Evolutionary conservation across 1,140 invertebrate species (phyloP).

Genomic region (Philotrypesis tridentata): DNA sequence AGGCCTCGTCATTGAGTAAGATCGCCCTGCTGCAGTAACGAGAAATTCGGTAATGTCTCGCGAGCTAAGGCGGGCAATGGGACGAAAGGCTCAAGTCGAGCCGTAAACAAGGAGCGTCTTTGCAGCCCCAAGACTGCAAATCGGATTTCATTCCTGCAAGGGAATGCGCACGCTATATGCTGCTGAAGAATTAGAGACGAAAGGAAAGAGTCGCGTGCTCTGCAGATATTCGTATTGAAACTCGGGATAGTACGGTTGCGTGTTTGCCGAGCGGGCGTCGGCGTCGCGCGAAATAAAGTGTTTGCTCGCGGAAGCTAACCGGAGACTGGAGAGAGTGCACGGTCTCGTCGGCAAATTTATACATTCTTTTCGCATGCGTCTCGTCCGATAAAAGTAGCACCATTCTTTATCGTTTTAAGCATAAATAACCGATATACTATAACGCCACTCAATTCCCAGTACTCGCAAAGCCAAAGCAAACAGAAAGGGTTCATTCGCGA

Average conservation of each 20-base stretch:
- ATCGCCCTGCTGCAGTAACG: constrained; percentile 13
- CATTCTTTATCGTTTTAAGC: too few relatives aligned
- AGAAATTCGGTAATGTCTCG: constrained; percentile 11
- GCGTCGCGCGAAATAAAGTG: not conserved
- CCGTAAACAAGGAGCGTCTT: not conserved
- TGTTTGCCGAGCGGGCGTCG: not conserved
- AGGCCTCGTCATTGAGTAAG: too few relatives aligned
- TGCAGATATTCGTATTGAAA: too few relatives aligned
- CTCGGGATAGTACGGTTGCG: not conserved
- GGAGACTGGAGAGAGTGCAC: not conserved
- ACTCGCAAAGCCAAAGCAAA: not conserved
- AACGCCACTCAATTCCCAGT: not conserved
- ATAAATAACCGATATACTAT: too few relatives aligned
- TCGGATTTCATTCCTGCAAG: constrained; percentile 26
- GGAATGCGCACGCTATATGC: not conserved
- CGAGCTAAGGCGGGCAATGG: constrained; percentile 7
- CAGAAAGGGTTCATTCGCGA: too few relatives aligned
- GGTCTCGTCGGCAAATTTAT: not conserved
- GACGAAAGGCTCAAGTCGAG: constrained; percentile 15
- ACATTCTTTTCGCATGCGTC: not conserved
- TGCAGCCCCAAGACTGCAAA: too few relatives aligned
- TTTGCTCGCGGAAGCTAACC: not conserved
- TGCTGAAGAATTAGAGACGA: not conserved
- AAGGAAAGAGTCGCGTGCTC: not conserved
- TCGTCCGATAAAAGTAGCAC: too few relatives aligned